phyloP scores from a whole-genome alignment of 2,797 vertebrate species.

The Alfaro cultratus region DNA sequence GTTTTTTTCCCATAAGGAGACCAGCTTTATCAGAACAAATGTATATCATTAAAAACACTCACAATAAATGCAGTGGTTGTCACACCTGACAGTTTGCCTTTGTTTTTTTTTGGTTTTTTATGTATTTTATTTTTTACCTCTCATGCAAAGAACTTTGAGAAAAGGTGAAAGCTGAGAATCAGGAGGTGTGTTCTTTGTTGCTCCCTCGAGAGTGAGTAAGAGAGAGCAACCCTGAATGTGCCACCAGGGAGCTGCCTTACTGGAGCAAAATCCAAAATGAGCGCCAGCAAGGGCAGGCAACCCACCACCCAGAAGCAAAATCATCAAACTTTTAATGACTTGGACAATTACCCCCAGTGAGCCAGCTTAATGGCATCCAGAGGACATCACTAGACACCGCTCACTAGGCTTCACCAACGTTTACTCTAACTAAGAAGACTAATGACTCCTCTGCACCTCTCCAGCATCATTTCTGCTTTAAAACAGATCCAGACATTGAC shows the following conservation, averaged over 20 bases:
- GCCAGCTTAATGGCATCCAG: conserved; percentile 82
- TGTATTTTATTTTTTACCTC: conserved; percentile 64
- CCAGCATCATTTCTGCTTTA: conserved; percentile 11
- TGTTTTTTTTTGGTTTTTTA: conserved; percentile 47
- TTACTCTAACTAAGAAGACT: conserved; percentile 49
- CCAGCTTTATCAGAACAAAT: background rate
- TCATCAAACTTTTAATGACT: conserved; percentile 88
- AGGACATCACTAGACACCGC: conserved; percentile 76
- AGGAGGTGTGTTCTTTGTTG: conserved; percentile 43
- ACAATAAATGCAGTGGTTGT: conserved; percentile 29
- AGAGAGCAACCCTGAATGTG: conserved; percentile 45
- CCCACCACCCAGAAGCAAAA: conserved; percentile 82
- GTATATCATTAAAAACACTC: conserved; percentile 25
- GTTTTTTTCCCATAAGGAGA: background rate
- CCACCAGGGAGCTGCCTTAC: conserved; percentile 72
- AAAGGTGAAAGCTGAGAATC: conserved; percentile 58
- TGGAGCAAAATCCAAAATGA: conserved; percentile 79
- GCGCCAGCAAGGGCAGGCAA: conserved; percentile 78
- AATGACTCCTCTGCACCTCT: conserved; percentile 43
- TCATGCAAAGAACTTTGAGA: conserved; percentile 71
- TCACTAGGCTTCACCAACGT: conserved; percentile 54
- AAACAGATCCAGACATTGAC: conserved; percentile 26
- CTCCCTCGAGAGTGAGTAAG: conserved; percentile 53
- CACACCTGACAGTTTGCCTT: conserved; percentile 38
- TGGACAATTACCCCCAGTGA: conserved; percentile 84